A percentile compares a stretch with the other conserved stretches of the same genome.
phyloP scores from a whole-genome alignment of 2,888 invertebrate species.

The Shargacucullia verbasci region DNA sequence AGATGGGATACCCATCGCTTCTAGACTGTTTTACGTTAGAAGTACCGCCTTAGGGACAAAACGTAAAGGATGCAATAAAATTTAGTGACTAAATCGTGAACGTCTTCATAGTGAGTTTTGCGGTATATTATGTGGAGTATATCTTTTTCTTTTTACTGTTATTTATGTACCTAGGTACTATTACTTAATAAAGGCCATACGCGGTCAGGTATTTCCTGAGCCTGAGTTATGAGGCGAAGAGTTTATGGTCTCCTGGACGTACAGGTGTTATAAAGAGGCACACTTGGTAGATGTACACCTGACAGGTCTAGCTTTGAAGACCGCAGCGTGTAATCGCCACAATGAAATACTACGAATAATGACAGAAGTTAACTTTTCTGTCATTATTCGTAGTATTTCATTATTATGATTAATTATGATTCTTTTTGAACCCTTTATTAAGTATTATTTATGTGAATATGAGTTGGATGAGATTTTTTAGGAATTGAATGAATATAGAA shows the following conservation, averaged over 20 bases:
- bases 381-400: too few species aligned
- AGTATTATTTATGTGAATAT: constrained; percentile 34
- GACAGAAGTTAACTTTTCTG: too few species aligned
- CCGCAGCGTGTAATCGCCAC: too few species aligned
- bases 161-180: constrained; percentile 4
- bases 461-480: constrained; percentile 11
- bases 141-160: constrained; percentile 3
- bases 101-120: constrained; percentile 3
- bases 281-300: too few species aligned
- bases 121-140: constrained; percentile 6
- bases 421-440: constrained; percentile 13
- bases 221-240: too few species aligned
- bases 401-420: constrained; percentile 1
- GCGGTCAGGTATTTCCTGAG: too few species aligned
- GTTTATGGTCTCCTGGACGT: too few species aligned
- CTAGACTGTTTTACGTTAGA: constrained; percentile 53
- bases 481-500: constrained; percentile 10
- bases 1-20: constrained; percentile 47
- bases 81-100: constrained; percentile 19
- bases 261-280: too few species aligned
- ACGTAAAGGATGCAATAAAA: constrained; percentile 12
- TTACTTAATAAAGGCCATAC: neutral
- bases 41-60: constrained; percentile 23
- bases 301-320: too few species aligned
- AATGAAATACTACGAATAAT: too few species aligned